Percentiles rank a stretch among this genome's conserved stretches.
phyloP scores from a whole-genome alignment of 2,113 vertebrate species.

The Rutilus rutilus region DNA sequence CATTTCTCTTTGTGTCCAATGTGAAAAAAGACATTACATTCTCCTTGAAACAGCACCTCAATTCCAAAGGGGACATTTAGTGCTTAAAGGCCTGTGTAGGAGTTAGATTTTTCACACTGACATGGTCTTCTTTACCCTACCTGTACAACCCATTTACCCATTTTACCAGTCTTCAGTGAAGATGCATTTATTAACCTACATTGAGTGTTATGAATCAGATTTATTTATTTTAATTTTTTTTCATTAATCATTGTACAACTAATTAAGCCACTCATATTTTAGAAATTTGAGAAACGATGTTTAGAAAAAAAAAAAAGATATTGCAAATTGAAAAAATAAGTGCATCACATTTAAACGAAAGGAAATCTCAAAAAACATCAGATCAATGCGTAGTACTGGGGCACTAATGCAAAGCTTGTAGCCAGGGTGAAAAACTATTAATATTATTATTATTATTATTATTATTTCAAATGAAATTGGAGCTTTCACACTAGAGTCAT shows the following conservation, averaged over 20 bases:
- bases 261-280: not conserved
- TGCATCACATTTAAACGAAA: not conserved
- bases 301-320: not conserved
- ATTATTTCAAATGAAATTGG: not conserved
- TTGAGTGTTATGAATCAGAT: not conserved
- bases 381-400: too few species aligned
- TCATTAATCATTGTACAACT: not conserved
- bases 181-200: not conserved
- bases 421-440: not conserved
- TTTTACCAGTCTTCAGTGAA: not conserved
- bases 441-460: not conserved
- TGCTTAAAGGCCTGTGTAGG: constrained; percentile 66
- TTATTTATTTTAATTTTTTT: not conserved
- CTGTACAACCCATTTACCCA: not conserved
- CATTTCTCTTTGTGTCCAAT: constrained; percentile 71
- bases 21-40: constrained; percentile 70
- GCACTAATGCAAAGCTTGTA: too few species aligned
- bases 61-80: constrained; percentile 56
- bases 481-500: not conserved
- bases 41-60: constrained; percentile 62
- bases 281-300: not conserved
- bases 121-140: constrained; percentile 1
- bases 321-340: not conserved
- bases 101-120: constrained; percentile 26
- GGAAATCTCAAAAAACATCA: not conserved